Evolutionary conservation across 2,113 vertebrate genomes (phyloP), one percentile per base, ranked within the genome.

Genomic region (Vicugna pacos): DNA sequence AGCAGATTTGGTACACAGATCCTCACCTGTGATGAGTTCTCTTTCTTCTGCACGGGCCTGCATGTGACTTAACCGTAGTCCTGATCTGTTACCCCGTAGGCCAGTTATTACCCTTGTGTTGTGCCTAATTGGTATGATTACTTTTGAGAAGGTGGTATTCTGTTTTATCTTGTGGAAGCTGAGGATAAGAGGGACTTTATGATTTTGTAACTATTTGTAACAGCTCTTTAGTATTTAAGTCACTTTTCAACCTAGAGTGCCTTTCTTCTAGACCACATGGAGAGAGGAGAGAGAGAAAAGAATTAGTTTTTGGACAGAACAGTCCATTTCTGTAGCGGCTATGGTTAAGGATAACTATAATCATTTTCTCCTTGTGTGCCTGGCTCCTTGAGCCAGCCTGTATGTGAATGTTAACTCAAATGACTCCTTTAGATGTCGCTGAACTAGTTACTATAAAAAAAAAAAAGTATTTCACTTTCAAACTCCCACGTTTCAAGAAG

Each of bases 391-490:
- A 81, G 87, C 86, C 93, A 56, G 79, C 90, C 96, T 95, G 65
- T 73, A 85, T 56, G 80, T 96, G 84, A 83, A 35, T 54, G 38
- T 96, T 95, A 88, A 91, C 88, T 95, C 93, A 52, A 46, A 94
- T 90, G 89, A 89, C 79, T 95, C 83, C 89, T 96, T 13, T 17
- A 81, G 94, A 94, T 72, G 91, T 93, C 1, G 8, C 80, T 91
- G 81, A 97, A 90, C 75, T 80, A 92, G 80, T 98, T 97, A 50
- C 60, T 96, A 77, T 95, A 88, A 96, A 42, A 42, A 42, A 42
- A 38, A 42, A 42, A 98, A 97, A 95, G 92, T 82, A 77, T 93
- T 94, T 94, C 89, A 93, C 75, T 98, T 97, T 97, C 87, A 97
- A 93, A 85, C 95, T 93, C 96, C 92, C 30, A 64, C n/a, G 16